These are phyloP conservation scores for Triops longicaudatus DNA, from an alignment of 1,140 invertebrate species.

Conservation along the genomic window DNA sequence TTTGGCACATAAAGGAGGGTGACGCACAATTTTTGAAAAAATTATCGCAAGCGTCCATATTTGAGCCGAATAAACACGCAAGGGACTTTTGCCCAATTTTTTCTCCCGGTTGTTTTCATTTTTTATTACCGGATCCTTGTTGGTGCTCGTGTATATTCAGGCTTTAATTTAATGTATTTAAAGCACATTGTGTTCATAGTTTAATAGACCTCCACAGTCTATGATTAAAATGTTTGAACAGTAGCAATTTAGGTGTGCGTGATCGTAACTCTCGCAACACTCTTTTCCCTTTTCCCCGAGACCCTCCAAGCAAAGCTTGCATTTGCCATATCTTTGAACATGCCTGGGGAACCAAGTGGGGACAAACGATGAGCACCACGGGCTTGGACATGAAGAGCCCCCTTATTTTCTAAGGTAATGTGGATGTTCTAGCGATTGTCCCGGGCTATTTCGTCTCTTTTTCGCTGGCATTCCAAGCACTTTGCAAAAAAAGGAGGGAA, in stretches of 20 bases:
- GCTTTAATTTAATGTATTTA: constrained; percentile 16
- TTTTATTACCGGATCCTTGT: background rate
- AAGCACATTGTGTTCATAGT: constrained; percentile 6
- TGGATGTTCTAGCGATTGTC: background rate
- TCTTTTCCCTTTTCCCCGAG: background rate
- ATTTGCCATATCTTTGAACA: background rate
- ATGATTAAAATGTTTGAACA: constrained; percentile 2
- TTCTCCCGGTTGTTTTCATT: background rate
- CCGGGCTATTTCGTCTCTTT: background rate
- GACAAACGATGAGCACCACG: background rate
- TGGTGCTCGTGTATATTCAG: background rate
- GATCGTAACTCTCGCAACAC: background rate
- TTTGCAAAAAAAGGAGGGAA: background rate
- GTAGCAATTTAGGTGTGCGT: constrained; percentile 11
- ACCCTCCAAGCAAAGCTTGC: background rate
- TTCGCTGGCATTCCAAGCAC: background rate
- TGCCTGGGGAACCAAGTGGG: background rate
- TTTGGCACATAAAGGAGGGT: too few species aligned
- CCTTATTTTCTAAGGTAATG: background rate
- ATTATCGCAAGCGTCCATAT: too few species aligned
- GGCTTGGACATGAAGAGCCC: background rate
- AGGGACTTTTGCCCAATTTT: too few species aligned
- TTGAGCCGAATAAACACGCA: too few species aligned
- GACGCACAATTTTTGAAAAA: too few species aligned
- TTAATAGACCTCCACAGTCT: background rate